Percentiles rank a stretch among this genome's conserved stretches.
These are phyloP conservation scores for Yoshiicerus persimilis DNA, from an alignment of 1,140 invertebrate species.

Conservation along the genomic window DNA sequence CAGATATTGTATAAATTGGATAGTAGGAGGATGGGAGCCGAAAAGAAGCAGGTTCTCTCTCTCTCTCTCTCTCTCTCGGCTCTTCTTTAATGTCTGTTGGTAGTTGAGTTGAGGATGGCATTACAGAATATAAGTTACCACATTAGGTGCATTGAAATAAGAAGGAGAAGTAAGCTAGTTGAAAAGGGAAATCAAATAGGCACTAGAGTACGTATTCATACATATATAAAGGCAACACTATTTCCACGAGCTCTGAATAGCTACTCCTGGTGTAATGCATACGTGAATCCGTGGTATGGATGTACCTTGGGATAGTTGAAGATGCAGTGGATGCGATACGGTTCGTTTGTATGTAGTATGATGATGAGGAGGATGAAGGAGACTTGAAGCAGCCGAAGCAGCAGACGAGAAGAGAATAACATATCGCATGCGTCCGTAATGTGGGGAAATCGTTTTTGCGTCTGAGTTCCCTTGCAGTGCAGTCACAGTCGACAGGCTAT, in stretches of 20 bases:
- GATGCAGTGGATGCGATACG: too few species aligned
- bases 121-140: neutral
- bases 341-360: too few species aligned
- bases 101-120: neutral
- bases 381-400: neutral
- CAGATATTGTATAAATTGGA: too few species aligned
- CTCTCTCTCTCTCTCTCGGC: neutral
- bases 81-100: neutral
- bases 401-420: neutral
- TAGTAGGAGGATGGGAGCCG: neutral
- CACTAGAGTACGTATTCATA: neutral
- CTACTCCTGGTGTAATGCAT: neutral
- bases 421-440: conserved; percentile 39
- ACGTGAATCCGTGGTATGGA: too few species aligned
- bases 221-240: neutral
- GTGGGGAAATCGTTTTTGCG: conserved; percentile 38
- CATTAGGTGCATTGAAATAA: neutral
- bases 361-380: too few species aligned
- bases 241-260: too few species aligned
- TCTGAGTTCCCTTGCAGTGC: conserved; percentile 22
- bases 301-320: too few species aligned
- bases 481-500: conserved; percentile 1
- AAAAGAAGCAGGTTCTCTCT: neutral
- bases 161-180: neutral
- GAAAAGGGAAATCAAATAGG: neutral